Base-by-base conservation (phyloP, 2,797 vertebrate genomes). In the Avahi laniger region DNA sequence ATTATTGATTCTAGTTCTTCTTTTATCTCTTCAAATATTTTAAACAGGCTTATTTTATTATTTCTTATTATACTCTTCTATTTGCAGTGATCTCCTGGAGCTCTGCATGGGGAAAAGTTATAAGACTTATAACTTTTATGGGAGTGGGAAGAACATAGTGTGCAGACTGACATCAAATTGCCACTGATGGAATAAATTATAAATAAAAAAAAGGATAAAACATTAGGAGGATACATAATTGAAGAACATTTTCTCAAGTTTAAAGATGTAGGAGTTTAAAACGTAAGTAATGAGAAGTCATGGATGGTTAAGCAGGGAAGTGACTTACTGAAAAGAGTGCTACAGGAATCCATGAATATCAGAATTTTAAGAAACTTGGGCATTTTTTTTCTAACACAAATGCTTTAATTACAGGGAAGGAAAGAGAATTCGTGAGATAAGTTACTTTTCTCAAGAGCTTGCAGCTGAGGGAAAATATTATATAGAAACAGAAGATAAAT, bases 31-130 rank as follows among this genome's bases (percentile, higher is more conserved):
- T 89, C 48, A 54, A 73, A 50, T 82, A 89, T 48, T 89, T 93
- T 80, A 89, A 94, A 38, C 3, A 67, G 84, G 46, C 30, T 94
- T 57, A 76, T 78, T 91, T 76, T 86, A 80, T 96, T 92, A 35
- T 84, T 24, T 61, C 50, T 38, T 43, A 57, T 9, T 91, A 5
- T 75, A 12, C 13, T 89, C n/a, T 38, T 89, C 54, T 75, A 13
- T 65, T 75, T 80, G 5, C 22, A 57, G 35, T 52, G 30, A 14
- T 46, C 6, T 70, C 11, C n/a, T 93, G 13, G 30, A 79, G 10
- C 33, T 89, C n/a, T 83, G 38, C 73, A 28, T 65, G 3, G 72
- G 63, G 46, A 59, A 86, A 83, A 24, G 8, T 61, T 91, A 38
- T 11, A 63, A 84, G 57, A 5, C 38, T 81, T 72, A 35, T 9